Base-by-base conservation (phyloP, 2,113 vertebrate species). In the Grus americana region DNA sequence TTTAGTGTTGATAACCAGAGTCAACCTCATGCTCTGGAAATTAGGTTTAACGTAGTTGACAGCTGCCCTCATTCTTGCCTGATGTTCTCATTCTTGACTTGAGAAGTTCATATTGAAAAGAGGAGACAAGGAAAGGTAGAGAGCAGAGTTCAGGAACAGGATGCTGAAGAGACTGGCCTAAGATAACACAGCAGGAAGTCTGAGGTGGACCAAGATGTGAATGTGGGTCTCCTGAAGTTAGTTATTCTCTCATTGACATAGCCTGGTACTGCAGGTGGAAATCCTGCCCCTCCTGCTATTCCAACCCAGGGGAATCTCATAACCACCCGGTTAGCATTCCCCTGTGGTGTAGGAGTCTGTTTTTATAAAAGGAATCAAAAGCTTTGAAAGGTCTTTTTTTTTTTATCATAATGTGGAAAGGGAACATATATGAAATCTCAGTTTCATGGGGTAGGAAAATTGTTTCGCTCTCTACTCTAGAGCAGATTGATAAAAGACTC, bases 401-500 rank as follows among this genome's bases (percentile, higher is more conserved):
- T 36, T 14, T 24, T 26, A 82, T 76, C 52, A 46, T 63, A 66
- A 59, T 40, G 22, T 81, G 34, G 40, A 92, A 91, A 84, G 40
- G 27, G 71, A 83, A 61, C 81, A n/a, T 54, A 92, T 79, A 85
- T 86, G 81, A 96, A 96, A 90, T 70, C 62, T 79, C 42, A 11
- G 15, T 90, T 96, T 94, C 85, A 44, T 36, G 24, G 79, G 22
- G 67, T 86, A 46, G 70, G 59, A 92, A 96, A 94, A 86, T 47
- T 76, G 17, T 80, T 96, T 95, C n/a, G 61, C 34, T 79, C 30
- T 91, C 79, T 61, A 14, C 76, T 91, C 57, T 76, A 86, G 74
- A 92, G 50, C 17, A 83, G 46, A 87, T n/a, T 95, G 95, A 95
- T 95, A 96, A 95, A 95, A 96, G 87, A 89, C 72, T 89, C 91